These are phyloP conservation scores for Harpalus rubripes DNA, from an alignment of 2,888 invertebrate species.

Conservation along the genomic window DNA sequence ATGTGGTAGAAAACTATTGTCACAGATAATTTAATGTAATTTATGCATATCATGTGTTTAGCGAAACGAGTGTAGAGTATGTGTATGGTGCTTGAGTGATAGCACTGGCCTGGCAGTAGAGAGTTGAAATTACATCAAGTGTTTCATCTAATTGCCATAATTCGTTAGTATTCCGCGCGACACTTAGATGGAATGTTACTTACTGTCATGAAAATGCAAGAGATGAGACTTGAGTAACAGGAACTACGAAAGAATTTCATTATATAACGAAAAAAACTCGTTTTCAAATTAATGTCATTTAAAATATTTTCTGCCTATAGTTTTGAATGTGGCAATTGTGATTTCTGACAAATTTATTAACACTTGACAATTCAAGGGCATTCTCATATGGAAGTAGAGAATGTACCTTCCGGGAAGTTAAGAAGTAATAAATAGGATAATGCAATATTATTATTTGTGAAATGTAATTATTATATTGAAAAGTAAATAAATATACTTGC, in stretches of 20 bases:
- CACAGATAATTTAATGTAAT: slow-evolving; percentile 61
- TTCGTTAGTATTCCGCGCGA: slow-evolving; percentile 52
- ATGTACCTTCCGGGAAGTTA: not conserved
- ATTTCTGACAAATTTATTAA: not conserved
- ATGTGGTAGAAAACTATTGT: slow-evolving; percentile 48
- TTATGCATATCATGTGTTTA: slow-evolving; percentile 53
- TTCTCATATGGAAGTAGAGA: not conserved
- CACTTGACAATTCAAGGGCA: not conserved
- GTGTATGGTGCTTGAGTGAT: not conserved
- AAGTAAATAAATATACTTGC: no score
- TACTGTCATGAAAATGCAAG: not conserved
- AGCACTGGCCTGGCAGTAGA: slow-evolving; percentile 9
- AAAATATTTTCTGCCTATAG: no score
- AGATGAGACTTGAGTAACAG: not conserved
- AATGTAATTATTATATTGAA: no score
- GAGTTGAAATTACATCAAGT: slow-evolving; percentile 54
- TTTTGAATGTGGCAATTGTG: no score
- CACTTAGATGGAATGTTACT: slow-evolving; percentile 38
- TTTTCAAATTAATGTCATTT: no score
- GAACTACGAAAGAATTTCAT: not conserved
- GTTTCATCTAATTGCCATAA: slow-evolving; percentile 49
- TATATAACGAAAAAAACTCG: not conserved
- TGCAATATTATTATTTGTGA: no score
- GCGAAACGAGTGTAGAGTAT: slow-evolving; percentile 43
- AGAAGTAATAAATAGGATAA: not conserved